Base-by-base conservation (phyloP, 2,797 vertebrate genomes). In the Lutjanus campechanus region DNA sequence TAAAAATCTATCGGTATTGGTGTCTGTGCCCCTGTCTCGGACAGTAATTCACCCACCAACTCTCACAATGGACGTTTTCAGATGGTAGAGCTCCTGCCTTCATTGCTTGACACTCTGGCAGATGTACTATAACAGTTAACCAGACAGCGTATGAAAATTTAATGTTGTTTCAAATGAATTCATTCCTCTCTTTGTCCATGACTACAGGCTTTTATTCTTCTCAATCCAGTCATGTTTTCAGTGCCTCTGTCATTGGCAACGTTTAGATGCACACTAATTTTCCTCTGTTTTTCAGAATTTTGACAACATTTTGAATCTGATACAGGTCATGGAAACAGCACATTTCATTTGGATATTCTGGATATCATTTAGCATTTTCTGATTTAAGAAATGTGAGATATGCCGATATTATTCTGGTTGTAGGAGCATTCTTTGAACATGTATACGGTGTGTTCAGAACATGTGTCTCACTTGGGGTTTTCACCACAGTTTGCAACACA, bases 81-180 rank as follows among this genome's bases (percentile, higher is more conserved):
- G 19, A 54, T 50, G 6, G 60, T 67, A 56, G 15, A 71, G 13
- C 40, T 46, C 22, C 55, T 60, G 46, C 46, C 41, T 29, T 76
- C 67, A 72, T 65, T 11, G 19, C 50, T n/a, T 77, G 17, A 66
- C 65, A 66, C 76, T 75, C 41, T 72, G 63, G 46, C 10, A 65
- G 36, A 79, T 64, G 20, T n/a, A 54, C 12, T 70, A 4, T 72
- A 17, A 64, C 62, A 83, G 60, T 80, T 67, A 80, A 73, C 55
- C 46, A 56, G 69, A 79, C 53, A 65, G 69, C 60, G 64, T 8
- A 77, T 87, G 51, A 68, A 61, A 60, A 73, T 74, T 16, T 67
- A 16, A 78, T 69, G 59, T 41, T 55, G 19, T 78, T 77, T 89
- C 53, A 77, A 82, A 86, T 71, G 5, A 86, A 60, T 73, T 56